Percentiles rank a stretch among this genome's conserved stretches.
phyloP scores from a whole-genome alignment of 2,888 invertebrate species.

The Brachyptera putata region DNA sequence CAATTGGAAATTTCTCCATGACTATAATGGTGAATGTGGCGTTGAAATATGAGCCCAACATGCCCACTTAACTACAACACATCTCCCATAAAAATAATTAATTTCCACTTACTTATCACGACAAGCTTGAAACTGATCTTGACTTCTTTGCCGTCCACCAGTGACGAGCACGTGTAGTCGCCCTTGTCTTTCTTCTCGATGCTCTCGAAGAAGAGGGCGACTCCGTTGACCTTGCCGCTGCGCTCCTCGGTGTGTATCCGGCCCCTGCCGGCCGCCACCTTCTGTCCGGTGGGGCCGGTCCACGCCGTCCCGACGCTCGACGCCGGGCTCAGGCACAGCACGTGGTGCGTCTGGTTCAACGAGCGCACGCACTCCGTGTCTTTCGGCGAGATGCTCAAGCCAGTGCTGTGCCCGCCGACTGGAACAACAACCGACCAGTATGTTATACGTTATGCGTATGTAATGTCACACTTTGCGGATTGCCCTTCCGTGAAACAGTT shows the following conservation, averaged over 20 bases:
- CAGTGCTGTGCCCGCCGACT: neutral
- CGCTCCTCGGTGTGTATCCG: conserved; percentile 2
- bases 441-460: too few species aligned
- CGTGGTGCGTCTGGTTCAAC: conserved; percentile 1
- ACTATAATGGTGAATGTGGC: too few species aligned
- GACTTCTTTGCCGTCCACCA: conserved; percentile 37
- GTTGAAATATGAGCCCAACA: too few species aligned
- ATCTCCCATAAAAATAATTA: too few species aligned
- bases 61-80: too few species aligned
- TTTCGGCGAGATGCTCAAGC: neutral
- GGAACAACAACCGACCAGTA: neutral
- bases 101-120: conserved; percentile 38
- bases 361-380: neutral
- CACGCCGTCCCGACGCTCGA: neutral
- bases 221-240: neutral
- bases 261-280: neutral
- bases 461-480: too few species aligned
- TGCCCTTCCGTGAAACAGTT: too few species aligned
- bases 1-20: too few species aligned
- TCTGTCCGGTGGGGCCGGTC: neutral
- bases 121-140: conserved; percentile 36
- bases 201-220: conserved; percentile 48
- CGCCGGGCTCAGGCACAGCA: neutral
- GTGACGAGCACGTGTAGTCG: conserved; percentile 48
- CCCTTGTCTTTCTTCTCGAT: conserved; percentile 48